Percentiles rank a stretch among this genome's conserved stretches.
Conservation (phyloP, 2,113 vertebrate species). For the Canis aureus region DNA sequence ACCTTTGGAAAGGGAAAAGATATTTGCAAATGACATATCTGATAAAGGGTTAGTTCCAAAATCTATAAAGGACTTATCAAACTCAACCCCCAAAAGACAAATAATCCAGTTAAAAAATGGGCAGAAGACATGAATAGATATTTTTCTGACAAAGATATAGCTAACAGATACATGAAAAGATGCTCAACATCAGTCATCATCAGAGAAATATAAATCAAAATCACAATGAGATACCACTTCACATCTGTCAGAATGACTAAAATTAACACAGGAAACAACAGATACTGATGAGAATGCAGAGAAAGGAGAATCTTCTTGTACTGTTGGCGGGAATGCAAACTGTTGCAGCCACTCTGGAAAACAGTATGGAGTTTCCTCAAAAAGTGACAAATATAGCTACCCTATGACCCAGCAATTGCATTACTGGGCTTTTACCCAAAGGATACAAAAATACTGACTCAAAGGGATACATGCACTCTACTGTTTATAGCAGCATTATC, state of each 20-base stretch:
- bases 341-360: background rate
- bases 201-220: background rate
- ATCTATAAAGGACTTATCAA: background rate
- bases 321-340: background rate
- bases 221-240: background rate
- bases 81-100: background rate
- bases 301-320: background rate
- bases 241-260: background rate
- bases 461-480: background rate
- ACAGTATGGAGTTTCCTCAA: background rate
- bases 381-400: background rate
- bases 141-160: background rate
- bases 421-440: background rate
- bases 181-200: background rate
- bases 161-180: background rate
- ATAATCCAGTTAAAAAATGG: background rate
- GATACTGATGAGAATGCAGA: background rate
- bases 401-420: background rate
- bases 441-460: background rate
- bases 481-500: background rate
- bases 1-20: background rate
- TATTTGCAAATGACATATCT: background rate
- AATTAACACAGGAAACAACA: background rate
- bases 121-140: background rate
- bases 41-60: background rate